Percentiles rank a stretch among this genome's conserved stretches.
Conservation (phyloP, 2,888 invertebrate genomes). For the Dasypolia templi region DNA sequence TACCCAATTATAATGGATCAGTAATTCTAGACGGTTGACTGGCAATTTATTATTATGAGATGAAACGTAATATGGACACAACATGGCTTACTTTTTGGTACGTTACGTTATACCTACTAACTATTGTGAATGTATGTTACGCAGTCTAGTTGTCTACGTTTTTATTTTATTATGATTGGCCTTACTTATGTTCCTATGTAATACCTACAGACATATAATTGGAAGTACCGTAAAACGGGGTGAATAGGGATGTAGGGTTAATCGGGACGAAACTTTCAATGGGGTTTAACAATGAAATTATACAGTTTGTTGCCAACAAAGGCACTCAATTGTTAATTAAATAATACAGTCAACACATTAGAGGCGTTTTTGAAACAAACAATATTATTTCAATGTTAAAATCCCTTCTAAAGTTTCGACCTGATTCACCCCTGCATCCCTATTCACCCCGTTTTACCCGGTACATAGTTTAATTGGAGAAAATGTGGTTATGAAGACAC, state of each 20-base stretch:
- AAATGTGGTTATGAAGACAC: not conserved
- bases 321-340: no score
- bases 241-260: no score
- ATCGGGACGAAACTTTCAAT: no score
- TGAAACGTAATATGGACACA: not conserved
- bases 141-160: slow-evolving; percentile 2
- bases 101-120: not conserved
- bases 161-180: slow-evolving; percentile 13
- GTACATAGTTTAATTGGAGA: not conserved
- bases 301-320: no score
- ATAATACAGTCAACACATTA: no score
- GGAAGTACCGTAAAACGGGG: no score
- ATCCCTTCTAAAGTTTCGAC: no score
- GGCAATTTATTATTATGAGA: slow-evolving; percentile 35
- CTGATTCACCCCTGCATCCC: no score
- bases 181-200: not conserved
- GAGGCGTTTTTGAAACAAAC: no score
- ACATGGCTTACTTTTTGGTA: not conserved
- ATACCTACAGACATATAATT: not conserved
- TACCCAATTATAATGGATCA: slow-evolving; percentile 28
- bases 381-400: no score
- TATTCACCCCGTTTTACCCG: no score
- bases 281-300: no score
- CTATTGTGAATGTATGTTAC: slow-evolving; percentile 15
- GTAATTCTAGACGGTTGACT: slow-evolving; percentile 19